Evolutionary conservation across 2,113 vertebrate genomes (phyloP).

Genomic region (Hyla sarda): DNA sequence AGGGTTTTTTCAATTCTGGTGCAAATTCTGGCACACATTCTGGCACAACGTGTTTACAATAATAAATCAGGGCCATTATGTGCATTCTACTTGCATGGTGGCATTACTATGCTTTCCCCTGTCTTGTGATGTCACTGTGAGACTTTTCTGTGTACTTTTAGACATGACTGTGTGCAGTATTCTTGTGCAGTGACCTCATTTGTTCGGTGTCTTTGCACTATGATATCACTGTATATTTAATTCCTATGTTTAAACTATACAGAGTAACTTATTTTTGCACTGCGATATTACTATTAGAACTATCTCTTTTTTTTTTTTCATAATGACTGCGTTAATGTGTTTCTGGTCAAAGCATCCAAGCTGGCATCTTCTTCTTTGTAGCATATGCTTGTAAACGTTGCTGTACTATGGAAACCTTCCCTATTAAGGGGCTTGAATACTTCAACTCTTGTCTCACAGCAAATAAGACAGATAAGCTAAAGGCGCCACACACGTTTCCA

Average conservation of each 20-base stretch:
- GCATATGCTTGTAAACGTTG: background rate
- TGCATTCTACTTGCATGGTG: background rate
- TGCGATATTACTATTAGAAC: background rate
- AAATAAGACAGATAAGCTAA: background rate
- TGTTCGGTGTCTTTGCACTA: background rate
- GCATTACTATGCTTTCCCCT: background rate
- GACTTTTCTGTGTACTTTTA: background rate
- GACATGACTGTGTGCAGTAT: background rate
- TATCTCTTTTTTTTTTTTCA: background rate
- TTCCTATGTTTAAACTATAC: background rate
- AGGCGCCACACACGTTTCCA: constrained; percentile 39
- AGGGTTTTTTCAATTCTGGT: no score
- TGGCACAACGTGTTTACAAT: no score
- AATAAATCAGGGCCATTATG: no score
- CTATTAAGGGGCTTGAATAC: background rate
- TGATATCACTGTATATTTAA: background rate
- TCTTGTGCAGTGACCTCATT: background rate
- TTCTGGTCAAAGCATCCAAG: background rate
- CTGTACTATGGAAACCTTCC: background rate
- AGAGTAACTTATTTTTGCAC: background rate
- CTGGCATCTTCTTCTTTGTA: background rate
- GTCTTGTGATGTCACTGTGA: background rate
- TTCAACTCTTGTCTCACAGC: background rate
- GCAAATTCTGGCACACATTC: no score
- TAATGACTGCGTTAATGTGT: no score